A percentile compares a stretch with the other conserved stretches of the same genome.
phyloP scores from a whole-genome alignment of 2,113 vertebrate species.

The Jaculus jaculus region DNA sequence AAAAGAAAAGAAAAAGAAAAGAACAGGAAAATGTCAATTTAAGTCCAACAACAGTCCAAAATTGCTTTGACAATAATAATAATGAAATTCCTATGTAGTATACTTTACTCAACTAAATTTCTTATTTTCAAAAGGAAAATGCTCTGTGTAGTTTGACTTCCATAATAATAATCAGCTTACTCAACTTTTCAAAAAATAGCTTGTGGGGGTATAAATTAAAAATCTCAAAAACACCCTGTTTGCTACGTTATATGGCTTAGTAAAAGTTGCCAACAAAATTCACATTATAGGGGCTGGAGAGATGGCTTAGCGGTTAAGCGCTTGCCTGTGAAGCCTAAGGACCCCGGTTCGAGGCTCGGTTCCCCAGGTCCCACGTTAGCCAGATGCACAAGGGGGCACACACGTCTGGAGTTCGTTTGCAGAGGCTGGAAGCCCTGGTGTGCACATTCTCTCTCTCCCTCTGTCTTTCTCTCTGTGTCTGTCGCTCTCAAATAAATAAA shows the following conservation, averaged over 20 bases:
- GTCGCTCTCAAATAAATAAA: too few species aligned
- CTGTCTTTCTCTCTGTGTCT: too few species aligned
- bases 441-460: too few species aligned
- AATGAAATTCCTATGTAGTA: neutral
- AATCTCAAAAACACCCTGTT: constrained; percentile 30
- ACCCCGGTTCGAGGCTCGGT: too few species aligned
- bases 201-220: neutral
- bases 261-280: constrained; percentile 31
- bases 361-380: too few species aligned
- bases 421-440: too few species aligned
- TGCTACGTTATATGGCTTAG: constrained; percentile 22
- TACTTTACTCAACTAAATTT: neutral
- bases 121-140: constrained; percentile 36
- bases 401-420: too few species aligned
- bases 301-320: too few species aligned
- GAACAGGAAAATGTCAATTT: constrained; percentile 15
- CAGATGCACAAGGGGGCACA: too few species aligned
- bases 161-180: neutral
- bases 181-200: constrained; percentile 48
- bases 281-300: too few species aligned
- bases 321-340: too few species aligned
- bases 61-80: neutral
- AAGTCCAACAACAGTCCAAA: neutral
- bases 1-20: too few species aligned
- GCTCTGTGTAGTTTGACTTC: neutral